A percentile compares a stretch with the other conserved stretches of the same genome.
Evolutionary conservation across 2,113 vertebrate genomes (phyloP).

Genomic region (Stictonetta naevosa): DNA sequence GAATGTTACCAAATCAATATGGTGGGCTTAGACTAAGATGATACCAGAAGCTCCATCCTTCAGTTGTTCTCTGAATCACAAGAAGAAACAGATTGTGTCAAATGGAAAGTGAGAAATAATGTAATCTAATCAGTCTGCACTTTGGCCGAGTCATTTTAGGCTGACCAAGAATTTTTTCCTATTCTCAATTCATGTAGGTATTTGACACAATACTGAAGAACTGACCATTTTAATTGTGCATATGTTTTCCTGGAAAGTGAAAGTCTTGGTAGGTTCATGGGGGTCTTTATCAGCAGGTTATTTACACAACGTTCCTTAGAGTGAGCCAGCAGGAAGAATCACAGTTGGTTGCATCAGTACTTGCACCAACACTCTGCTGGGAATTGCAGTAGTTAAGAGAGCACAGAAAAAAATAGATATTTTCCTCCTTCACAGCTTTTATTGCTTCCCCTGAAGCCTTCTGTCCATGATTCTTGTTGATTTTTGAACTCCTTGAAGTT

Average conservation of each 20-base stretch:
- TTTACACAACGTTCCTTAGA: neutral
- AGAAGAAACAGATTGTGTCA: constrained; percentile 28
- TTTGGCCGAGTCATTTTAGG: neutral
- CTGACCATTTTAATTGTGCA: neutral
- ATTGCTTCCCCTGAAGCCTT: neutral
- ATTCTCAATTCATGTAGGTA: neutral
- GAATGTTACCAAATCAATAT: constrained; percentile 11
- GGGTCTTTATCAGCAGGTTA: fast-evolving
- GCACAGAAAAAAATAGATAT: neutral
- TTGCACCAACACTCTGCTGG: neutral
- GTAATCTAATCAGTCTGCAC: neutral
- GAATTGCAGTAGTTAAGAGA: neutral
- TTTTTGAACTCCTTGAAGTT: neutral
- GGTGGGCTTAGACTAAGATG: neutral
- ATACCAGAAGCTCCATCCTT: constrained; percentile 2
- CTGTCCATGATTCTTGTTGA: neutral
- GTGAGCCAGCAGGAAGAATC: neutral
- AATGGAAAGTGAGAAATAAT: neutral
- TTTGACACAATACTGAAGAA: neutral
- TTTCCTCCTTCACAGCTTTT: neutral
- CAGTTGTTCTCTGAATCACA: constrained; percentile 18
- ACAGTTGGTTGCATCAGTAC: neutral
- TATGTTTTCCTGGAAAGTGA: neutral
- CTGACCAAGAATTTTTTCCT: neutral
- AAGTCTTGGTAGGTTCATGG: neutral